Evolutionary conservation across 1,140 invertebrate genomes (phyloP).

Genomic region (Bombus affinis): DNA sequence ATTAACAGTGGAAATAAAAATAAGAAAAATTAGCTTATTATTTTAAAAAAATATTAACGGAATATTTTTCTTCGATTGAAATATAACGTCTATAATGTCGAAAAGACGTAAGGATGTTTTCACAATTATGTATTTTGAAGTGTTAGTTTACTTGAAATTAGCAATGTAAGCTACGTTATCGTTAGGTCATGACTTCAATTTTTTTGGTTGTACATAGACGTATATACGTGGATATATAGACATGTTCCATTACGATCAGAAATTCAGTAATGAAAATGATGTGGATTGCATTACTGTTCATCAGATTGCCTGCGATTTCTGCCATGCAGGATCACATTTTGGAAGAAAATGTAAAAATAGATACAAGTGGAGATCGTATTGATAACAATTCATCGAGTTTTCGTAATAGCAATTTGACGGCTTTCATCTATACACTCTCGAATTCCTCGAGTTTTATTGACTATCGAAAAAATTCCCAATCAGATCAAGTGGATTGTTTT

Average conservation of each 20-base stretch:
- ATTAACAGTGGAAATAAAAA: too few relatives aligned
- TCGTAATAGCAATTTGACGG: background rate
- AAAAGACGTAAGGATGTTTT: too few relatives aligned
- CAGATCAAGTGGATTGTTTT: slow-evolving; percentile 72
- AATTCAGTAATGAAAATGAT: slow-evolving; percentile 3
- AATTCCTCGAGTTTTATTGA: background rate
- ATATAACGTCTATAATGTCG: background rate
- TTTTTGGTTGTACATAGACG: background rate
- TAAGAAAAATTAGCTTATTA: background rate
- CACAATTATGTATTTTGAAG: too few relatives aligned
- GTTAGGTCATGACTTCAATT: background rate
- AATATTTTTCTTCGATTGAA: background rate
- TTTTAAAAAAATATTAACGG: background rate
- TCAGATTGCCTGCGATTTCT: background rate
- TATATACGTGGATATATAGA: background rate
- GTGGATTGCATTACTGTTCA: background rate
- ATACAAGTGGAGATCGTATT: background rate
- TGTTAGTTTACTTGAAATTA: slow-evolving; percentile 3
- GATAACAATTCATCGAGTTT: background rate
- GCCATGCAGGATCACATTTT: background rate
- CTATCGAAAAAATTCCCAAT: background rate
- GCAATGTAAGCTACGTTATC: slow-evolving; percentile 19
- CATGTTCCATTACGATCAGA: background rate
- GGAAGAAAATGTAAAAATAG: background rate
- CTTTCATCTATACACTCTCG: slow-evolving; percentile 34